Evolutionary conservation across 2,888 invertebrate species (phyloP), one percentile per base, ranked within the genome.

Genomic region (Athrips mouffetella): DNA sequence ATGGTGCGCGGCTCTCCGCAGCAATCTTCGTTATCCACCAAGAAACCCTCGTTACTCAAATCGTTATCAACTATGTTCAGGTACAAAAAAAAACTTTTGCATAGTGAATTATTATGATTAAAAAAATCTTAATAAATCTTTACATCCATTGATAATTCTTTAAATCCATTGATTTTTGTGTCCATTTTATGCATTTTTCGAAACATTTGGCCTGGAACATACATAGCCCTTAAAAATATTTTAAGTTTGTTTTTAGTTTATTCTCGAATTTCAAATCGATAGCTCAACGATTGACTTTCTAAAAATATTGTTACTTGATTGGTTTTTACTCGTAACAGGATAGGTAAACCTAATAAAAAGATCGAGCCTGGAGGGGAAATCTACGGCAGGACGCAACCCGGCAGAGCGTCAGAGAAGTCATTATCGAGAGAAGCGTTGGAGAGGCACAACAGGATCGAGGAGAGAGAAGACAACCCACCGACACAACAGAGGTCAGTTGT

Each of bases 31-130:
- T 79, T 96, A 6, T 95, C 87, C 18, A 89, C 89, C 70, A 94
- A 94, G 77, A 94, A 94, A 67, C 92, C 93, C 0, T 93, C 96
- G 1, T 80, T 96, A 21, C 88, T 97, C 44, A 95, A 95, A 73
- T 94, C 94, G 6, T 89, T 94, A 46, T 93, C 94, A 7, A 92
- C 92, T 7, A 93, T 94, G 92, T 93, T 94, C 72, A 91, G 92
- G 93, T 93, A 73, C 70, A 63, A 66, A 23, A 20, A 27, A 47
- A 29, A 8, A 5, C 27, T 27, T n/a, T 27, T 27, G n/a, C n/a
- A n/a, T n/a, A n/a, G n/a, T n/a, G n/a, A n/a, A n/a, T n/a, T n/a
- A n/a, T n/a, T n/a, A n/a, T n/a, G n/a, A n/a, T n/a, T n/a, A n/a
- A n/a, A n/a, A n/a, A n/a, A n/a, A n/a, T n/a, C n/a, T n/a, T n/a